Base-by-base conservation (phyloP, 1,140 invertebrate species). In the Drosophila carrolli region DNA sequence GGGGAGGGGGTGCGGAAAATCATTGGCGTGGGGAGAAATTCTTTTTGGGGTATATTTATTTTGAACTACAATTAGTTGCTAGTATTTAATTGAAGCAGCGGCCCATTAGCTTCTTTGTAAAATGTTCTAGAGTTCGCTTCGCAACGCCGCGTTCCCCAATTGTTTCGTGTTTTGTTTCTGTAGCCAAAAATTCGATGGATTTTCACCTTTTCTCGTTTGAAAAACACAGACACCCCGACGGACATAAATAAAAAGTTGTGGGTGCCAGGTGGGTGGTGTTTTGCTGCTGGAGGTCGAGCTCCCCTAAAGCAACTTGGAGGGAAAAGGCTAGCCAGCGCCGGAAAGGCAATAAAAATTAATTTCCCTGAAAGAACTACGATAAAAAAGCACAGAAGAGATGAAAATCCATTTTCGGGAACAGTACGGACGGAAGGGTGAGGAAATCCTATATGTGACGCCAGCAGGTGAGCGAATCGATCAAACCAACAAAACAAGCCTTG, bases 341-440 rank as follows among this genome's bases (percentile, higher is more conserved):
- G 38, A 67, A 55, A 47, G 54, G 38, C 40, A 40, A 71, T 58
- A 71, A 72, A 71, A 58, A 35, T 19, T 40, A 19, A 32, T 65
- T 65, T 65, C 10, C 44, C 32, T 19, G 2, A 50, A 32, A 37
- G 19, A 4, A 32, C 6, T 32, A 32, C 29, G 7, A 32, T 32
- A 32, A 9, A 29, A 29, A 16, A 47, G 46, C n/a, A 32, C 44
- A 23, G 54, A 37, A 37, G 66, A 62, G 75, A 92, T 92, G 92
- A 92, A 91, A 77, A 91, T 92, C 56, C 92, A 92, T 81, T 92
- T 92, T 81, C 90, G 91, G 32, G 92, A 92, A 32, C 90, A 92
- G 54, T 92, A 92, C 70, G 92, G 91, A 23, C 85, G 90, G 32
- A 91, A 89, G 78, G 92, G 92, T 23, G 91, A 92, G 71, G 92